Evolutionary conservation across 2,888 invertebrate genomes (phyloP).

Genomic region (Drosophila nigritarsus): DNA sequence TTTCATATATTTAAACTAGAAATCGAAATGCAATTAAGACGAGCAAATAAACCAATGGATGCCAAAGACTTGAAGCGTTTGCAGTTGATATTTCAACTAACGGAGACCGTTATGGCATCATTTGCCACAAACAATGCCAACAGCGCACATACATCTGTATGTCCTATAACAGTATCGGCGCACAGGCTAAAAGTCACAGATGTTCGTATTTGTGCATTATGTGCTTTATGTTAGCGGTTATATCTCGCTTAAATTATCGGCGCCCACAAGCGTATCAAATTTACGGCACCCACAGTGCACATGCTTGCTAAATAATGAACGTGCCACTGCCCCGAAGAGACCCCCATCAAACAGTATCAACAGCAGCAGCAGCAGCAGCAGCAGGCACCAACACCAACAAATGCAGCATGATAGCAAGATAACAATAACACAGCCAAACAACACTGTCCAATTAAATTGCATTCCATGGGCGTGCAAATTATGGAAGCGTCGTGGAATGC

Average conservation of each 20-base stretch:
- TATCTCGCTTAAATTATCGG: conserved; percentile 72
- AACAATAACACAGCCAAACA: conserved; percentile 65
- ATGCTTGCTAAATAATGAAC: conserved; percentile 32
- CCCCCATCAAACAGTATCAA: background rate
- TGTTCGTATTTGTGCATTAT: conserved; percentile 14
- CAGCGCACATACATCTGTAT: conserved; percentile 24
- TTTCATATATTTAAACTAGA: conserved; percentile 65
- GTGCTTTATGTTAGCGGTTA: conserved; percentile 28
- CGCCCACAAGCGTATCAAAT: conserved; percentile 73
- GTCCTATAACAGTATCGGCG: background rate
- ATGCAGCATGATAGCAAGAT: conserved; percentile 43
- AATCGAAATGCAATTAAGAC: conserved; percentile 71
- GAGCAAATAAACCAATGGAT: conserved; percentile 45
- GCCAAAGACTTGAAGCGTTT: background rate
- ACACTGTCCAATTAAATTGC: conserved; percentile 76
- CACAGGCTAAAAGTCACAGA: conserved; percentile 61
- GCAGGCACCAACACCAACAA: conserved; percentile 23
- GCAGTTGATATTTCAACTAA: conserved; percentile 51
- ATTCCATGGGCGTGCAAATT: conserved; percentile 67
- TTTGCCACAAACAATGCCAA: conserved; percentile 54
- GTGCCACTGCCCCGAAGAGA: conserved; percentile 37
- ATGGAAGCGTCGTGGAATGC: conserved; percentile 53
- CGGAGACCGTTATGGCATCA: conserved; percentile 56
- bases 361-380: background rate
- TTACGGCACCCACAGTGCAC: conserved; percentile 65